Evolutionary conservation across 2,888 invertebrate genomes (phyloP).

Genomic region (Saturnia japonica): DNA sequence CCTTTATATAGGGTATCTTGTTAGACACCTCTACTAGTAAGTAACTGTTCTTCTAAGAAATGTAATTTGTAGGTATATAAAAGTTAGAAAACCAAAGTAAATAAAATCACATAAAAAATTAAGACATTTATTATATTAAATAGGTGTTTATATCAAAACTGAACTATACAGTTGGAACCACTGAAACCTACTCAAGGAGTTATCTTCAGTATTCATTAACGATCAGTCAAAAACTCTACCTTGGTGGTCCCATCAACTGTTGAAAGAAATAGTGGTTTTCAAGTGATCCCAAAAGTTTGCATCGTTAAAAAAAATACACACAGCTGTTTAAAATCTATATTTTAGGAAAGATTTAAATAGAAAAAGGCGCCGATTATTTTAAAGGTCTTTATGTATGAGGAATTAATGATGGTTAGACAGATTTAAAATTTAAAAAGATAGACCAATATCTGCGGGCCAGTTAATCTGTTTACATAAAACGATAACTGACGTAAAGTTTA

Average conservation of each 20-base stretch:
- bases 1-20: too few relatives aligned
- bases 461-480: too few relatives aligned
- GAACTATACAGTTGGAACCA: background rate
- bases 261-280: conserved; percentile 20
- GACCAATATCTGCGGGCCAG: too few relatives aligned
- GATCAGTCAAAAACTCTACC: conserved; percentile 10
- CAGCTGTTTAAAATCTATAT: background rate
- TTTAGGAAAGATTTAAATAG: background rate
- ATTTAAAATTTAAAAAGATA: too few relatives aligned
- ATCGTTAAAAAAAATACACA: conserved; percentile 1
- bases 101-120: background rate
- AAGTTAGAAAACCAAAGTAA: background rate
- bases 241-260: conserved; percentile 19
- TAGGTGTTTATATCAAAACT: background rate
- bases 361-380: background rate
- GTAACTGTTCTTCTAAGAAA: background rate
- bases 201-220: background rate
- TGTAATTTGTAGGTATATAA: too few relatives aligned
- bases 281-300: conserved; percentile 19
- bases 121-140: background rate
- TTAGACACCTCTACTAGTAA: background rate
- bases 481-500: too few relatives aligned
- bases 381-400: background rate
- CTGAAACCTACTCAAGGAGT: background rate
- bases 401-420: background rate